phyloP scores from a whole-genome alignment of 2,797 vertebrate genomes.

The Vespertilio murinus region DNA sequence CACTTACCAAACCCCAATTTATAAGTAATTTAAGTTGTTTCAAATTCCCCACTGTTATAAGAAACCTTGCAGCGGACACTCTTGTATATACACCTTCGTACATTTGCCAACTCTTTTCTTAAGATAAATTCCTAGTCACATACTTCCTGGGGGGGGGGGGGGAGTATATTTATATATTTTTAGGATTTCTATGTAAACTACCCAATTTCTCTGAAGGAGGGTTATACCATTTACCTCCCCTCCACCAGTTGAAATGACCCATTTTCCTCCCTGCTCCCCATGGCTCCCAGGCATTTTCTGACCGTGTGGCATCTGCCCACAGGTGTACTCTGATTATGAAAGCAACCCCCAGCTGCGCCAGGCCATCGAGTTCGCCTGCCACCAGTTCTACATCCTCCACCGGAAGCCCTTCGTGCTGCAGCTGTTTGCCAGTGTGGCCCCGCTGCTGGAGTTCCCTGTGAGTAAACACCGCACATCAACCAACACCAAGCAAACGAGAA shows the following conservation, averaged over 20 bases:
- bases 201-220: slow-evolving; percentile 11
- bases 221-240: not conserved
- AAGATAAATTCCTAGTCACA: not conserved
- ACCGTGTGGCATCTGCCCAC: not conserved
- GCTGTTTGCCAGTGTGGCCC: slow-evolving; percentile 97
- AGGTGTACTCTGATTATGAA: slow-evolving; percentile 98
- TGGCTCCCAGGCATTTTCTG: not conserved
- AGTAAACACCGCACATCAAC: slow-evolving; percentile 75
- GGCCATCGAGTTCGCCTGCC: slow-evolving; percentile 96
- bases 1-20: not conserved
- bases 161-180: not conserved
- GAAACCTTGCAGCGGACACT: not conserved
- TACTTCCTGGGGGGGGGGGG: not conserved
- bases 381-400: slow-evolving; percentile 97
- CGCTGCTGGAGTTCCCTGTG: slow-evolving; percentile 96
- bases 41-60: not conserved
- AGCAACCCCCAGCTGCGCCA: slow-evolving; percentile 95
- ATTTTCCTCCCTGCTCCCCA: not conserved
- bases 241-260: not conserved
- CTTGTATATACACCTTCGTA: not conserved
- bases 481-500: not conserved
- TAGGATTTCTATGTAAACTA: not conserved
- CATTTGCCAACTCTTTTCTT: not conserved
- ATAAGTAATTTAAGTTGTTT: slow-evolving; percentile 14
- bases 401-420: slow-evolving; percentile 97